These are phyloP conservation scores for Tragelaphus imberbis DNA, from an alignment of 2,113 vertebrate species.

Conservation along the genomic window DNA sequence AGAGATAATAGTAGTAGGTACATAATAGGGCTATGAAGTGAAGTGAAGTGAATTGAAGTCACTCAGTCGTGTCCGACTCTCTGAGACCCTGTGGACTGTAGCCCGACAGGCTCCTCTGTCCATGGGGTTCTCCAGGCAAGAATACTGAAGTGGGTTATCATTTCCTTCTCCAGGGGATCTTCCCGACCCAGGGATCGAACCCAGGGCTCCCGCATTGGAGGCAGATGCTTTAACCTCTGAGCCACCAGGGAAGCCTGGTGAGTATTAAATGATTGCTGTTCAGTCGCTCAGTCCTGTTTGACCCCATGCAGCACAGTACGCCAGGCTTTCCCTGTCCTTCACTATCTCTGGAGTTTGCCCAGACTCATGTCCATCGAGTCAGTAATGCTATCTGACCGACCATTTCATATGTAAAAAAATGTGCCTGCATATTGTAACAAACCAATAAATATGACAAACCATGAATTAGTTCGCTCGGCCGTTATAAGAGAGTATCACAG, in stretches of 20 bases:
- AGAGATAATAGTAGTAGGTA: neutral
- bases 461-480: neutral
- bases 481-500: neutral
- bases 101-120: too few species aligned
- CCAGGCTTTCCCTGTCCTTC: neutral
- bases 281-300: neutral
- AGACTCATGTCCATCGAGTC: neutral
- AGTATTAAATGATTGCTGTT: neutral
- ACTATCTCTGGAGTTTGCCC: neutral
- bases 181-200: too few species aligned
- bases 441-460: neutral
- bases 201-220: too few species aligned
- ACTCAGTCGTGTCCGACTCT: too few species aligned
- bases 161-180: too few species aligned
- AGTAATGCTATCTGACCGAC: fast-evolving
- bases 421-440: neutral
- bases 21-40: neutral
- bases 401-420: neutral
- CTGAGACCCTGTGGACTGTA: too few species aligned
- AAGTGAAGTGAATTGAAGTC: too few species aligned
- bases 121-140: too few species aligned
- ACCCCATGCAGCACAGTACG: neutral
- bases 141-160: too few species aligned
- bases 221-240: too few species aligned
- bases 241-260: too few species aligned